A percentile compares a stretch with the other conserved stretches of the same genome.
These are phyloP conservation scores for Capitella teleta DNA, from an alignment of 1,140 invertebrate genomes.

Conservation along the genomic window DNA sequence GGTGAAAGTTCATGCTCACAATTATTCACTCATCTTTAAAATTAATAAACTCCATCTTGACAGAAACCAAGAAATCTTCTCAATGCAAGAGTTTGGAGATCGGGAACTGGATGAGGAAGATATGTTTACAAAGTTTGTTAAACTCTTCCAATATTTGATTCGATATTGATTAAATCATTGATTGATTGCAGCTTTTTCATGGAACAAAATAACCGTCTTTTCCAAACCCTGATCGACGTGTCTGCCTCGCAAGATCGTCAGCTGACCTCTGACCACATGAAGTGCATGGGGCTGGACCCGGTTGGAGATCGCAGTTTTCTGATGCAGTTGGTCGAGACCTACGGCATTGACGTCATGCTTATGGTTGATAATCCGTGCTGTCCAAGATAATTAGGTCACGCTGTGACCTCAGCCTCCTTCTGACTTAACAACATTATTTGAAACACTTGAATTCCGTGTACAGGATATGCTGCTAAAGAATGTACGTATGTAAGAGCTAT, in stretches of 20 bases:
- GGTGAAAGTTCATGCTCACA: conserved; percentile 16
- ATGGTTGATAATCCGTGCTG: conserved; percentile 43
- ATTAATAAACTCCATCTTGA: background rate
- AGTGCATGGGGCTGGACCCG: conserved; percentile 40
- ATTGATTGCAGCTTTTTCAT: conserved; percentile 35
- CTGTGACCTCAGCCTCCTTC: no score
- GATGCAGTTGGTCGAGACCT: conserved; percentile 42
- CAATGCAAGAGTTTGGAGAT: no score
- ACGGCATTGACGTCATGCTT: conserved; percentile 43
- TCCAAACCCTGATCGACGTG: conserved; percentile 38
- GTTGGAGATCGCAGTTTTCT: conserved; percentile 39
- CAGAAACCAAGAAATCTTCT: no score
- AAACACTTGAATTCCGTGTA: no score
- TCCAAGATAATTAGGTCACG: conserved; percentile 18
- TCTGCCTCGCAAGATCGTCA: conserved; percentile 36
- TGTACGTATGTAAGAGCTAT: no score
- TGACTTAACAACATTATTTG: no score
- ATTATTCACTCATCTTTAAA: background rate
- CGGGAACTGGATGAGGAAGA: background rate
- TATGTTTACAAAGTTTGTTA: background rate
- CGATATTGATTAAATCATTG: background rate
- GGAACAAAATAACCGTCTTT: conserved; percentile 38
- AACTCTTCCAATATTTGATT: background rate
- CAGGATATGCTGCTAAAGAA: no score
- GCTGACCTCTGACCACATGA: conserved; percentile 41